phyloP scores from a whole-genome alignment of 1,140 invertebrate genomes.

The Luehdorfia chinensis region DNA sequence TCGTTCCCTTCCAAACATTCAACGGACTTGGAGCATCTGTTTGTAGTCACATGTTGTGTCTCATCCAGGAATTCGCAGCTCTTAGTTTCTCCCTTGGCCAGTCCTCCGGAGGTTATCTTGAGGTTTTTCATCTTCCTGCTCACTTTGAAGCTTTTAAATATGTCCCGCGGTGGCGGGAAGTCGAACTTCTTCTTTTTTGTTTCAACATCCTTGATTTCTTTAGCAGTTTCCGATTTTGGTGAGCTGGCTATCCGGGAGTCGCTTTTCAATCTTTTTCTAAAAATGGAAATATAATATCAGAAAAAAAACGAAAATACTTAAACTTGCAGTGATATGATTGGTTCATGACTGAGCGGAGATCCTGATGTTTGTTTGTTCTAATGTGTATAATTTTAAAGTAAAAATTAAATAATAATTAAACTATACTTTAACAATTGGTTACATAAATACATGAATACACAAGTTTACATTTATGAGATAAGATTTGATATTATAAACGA shows the following conservation, averaged over 20 bases:
- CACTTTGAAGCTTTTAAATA: slow-evolving; percentile 69
- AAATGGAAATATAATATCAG: too few species aligned
- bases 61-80: slow-evolving; percentile 65
- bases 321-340: too few species aligned
- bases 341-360: too few species aligned
- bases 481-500: too few species aligned
- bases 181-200: slow-evolving; percentile 66
- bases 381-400: too few species aligned
- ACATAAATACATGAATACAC: too few species aligned
- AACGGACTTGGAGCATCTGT: slow-evolving; percentile 56
- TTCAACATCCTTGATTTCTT: slow-evolving; percentile 58
- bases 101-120: slow-evolving; percentile 35
- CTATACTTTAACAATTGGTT: too few species aligned
- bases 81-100: slow-evolving; percentile 52
- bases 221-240: slow-evolving; percentile 50
- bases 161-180: slow-evolving; percentile 62
- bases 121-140: slow-evolving; percentile 57
- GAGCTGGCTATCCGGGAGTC: slow-evolving; percentile 54
- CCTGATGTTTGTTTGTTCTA: too few species aligned
- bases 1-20: slow-evolving; percentile 50
- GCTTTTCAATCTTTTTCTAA: slow-evolving; percentile 67
- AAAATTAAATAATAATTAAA: too few species aligned
- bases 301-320: too few species aligned
- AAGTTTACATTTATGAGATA: too few species aligned
- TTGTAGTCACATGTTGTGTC: slow-evolving; percentile 33